Evolutionary conservation across 2,888 invertebrate species (phyloP), one percentile per base, ranked within the genome.

Genomic region (Exocentrus adspersus): DNA sequence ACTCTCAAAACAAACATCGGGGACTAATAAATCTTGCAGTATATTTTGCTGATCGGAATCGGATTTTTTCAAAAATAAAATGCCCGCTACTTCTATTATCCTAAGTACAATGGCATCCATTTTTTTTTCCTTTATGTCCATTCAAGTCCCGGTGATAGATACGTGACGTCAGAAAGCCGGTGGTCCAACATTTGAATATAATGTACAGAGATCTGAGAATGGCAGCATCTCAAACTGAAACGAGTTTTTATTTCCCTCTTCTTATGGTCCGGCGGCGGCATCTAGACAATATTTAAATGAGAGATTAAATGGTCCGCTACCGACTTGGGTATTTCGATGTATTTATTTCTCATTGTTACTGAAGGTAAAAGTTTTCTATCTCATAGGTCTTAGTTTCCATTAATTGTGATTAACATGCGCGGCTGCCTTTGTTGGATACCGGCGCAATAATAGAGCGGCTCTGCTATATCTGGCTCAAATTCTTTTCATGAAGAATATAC

Each of bases 151-250:
- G 61, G 71, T 79, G 79, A 81, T 80, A 77, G 80, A 81, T 80
- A 74, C 72, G 78, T 79, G 80, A 79, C 79, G 77, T 76, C 76
- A 71, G 69, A 65, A 60, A 71, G 75, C 76, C 76, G 80, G 80
- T 81, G 81, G 81, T 80, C 80, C 78, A 73, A 75, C 75, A 81
- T 81, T 81, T 81, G 79, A 80, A 81, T 81, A 81, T 81, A 81
- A 81, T 81, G 78, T 62, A 66, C 54, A 53, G 42, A 46, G 54
- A 54, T 59, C 60, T 62, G 60, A 57, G 58, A 54, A 32, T 32
- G 37, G 46, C 21, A 56, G 45, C 45, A 45, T 32, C 46, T 57
- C 30, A 45, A 19, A 54, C 48, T 53, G 48, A 50, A 64, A 64
- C 64, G 50, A 60, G 64, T 63, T 66, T 64, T 68, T 43, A 50